Percentiles rank a stretch among this genome's conserved stretches.
phyloP scores from a whole-genome alignment of 2,888 invertebrate genomes.

The Vandiemenella viatica region DNA sequence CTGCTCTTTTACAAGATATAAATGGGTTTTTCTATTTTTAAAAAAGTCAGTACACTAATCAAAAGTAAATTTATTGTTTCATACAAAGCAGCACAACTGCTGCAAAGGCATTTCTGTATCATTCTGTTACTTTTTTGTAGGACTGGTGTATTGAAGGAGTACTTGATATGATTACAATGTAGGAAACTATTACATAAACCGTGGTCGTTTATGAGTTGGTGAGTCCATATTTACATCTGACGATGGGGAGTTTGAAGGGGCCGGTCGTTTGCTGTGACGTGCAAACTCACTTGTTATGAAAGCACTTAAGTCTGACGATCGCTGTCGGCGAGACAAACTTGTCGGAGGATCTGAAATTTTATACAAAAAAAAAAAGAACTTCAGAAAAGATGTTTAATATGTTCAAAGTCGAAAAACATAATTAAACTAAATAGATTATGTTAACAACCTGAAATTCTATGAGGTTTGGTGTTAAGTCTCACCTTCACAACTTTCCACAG shows the following conservation, averaged over 20 bases:
- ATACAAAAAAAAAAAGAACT: not conserved
- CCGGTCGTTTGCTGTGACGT: constrained; percentile 53
- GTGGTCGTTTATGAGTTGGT: constrained; percentile 57
- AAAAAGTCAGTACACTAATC: too few species aligned
- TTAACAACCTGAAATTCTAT: too few species aligned
- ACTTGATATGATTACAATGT: not conserved
- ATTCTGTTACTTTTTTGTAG: not conserved
- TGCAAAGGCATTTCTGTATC: not conserved
- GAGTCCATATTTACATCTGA: constrained; percentile 63
- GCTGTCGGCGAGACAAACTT: constrained; percentile 30
- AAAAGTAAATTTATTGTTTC: not conserved
- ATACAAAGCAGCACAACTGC: not conserved
- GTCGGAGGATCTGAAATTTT: not conserved
- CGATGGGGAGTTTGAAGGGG: constrained; percentile 33
- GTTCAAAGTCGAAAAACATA: not conserved
- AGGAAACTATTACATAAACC: constrained; percentile 42
- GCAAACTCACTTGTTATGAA: constrained; percentile 60
- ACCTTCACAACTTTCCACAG: too few species aligned
- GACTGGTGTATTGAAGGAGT: not conserved
- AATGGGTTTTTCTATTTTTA: too few species aligned
- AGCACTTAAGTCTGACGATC: constrained; percentile 45
- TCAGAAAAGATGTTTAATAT: too few species aligned
- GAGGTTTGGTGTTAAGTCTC: too few species aligned
- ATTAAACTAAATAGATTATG: too few species aligned
- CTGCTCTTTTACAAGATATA: too few species aligned